Conservation (phyloP, 2,888 invertebrate species). For the Ditylenchus weischeri region DNA sequence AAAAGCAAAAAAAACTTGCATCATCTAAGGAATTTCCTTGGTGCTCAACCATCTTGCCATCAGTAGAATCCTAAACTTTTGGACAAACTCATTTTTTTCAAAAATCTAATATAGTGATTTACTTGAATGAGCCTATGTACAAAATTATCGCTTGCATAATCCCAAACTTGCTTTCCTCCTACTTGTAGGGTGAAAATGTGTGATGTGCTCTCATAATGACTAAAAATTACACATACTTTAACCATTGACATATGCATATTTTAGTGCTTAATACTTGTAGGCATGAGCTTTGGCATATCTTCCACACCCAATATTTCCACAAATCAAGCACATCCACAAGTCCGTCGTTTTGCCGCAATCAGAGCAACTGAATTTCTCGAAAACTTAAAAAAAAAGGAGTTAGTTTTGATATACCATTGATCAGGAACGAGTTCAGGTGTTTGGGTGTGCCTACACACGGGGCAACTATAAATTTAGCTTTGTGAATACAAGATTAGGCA, state of each 20-base stretch:
- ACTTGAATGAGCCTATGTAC: conserved; percentile 85
- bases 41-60: conserved; percentile 82
- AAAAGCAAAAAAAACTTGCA: conserved; percentile 7
- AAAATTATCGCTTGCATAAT: conserved; percentile 95
- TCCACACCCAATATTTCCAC: conserved; percentile 96
- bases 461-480: conserved; percentile 70
- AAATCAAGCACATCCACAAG: conserved; percentile 97
- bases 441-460: conserved; percentile 87
- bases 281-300: conserved; percentile 86
- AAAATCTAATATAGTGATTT: no score
- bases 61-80: conserved; percentile 83
- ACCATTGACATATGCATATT: neutral
- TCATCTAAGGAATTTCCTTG: conserved; percentile 33
- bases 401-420: conserved; percentile 64
- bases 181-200: conserved; percentile 91
- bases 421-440: conserved; percentile 72
- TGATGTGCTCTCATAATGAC: conserved; percentile 88
- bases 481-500: neutral
- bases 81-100: conserved; percentile 69
- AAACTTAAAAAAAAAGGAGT: no score
- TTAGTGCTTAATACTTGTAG: conserved; percentile 64
- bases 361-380: conserved; percentile 63
- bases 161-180: conserved; percentile 91
- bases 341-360: conserved; percentile 68
- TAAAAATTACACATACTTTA: conserved; percentile 52